These are phyloP conservation scores for Cheilosia soror DNA, from an alignment of 2,888 invertebrate species.

Conservation along the genomic window DNA sequence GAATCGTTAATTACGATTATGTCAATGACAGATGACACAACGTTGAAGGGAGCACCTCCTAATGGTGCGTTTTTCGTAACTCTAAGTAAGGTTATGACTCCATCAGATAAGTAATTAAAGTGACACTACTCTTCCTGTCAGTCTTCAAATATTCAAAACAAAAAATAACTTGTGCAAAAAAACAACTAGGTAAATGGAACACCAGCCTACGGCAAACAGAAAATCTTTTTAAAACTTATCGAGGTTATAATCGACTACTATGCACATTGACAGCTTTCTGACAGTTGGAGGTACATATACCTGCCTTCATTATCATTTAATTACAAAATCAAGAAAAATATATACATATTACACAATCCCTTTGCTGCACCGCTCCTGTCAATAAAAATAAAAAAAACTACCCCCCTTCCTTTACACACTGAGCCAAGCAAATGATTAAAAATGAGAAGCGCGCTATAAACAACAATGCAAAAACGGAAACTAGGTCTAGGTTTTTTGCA, in stretches of 20 bases:
- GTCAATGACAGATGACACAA: too few relatives aligned
- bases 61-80: too few relatives aligned
- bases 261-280: constrained; percentile 37
- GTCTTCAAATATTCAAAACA: background rate
- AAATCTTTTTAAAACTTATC: constrained; percentile 24
- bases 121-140: background rate
- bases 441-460: constrained; percentile 72
- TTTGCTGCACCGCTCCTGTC: constrained; percentile 32
- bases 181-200: constrained; percentile 20
- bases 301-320: constrained; percentile 26
- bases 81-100: too few relatives aligned
- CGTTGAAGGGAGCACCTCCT: too few relatives aligned
- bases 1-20: too few relatives aligned
- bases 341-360: constrained; percentile 56
- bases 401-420: constrained; percentile 5
- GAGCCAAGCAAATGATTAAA: constrained; percentile 67
- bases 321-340: constrained; percentile 3
- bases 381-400: constrained; percentile 2
- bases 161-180: background rate
- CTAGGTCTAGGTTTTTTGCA: constrained; percentile 76
- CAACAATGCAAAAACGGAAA: constrained; percentile 75
- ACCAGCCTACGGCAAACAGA: constrained; percentile 28
- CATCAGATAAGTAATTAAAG: too few relatives aligned
- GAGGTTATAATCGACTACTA: constrained; percentile 35
- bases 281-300: constrained; percentile 28